phyloP scores from a whole-genome alignment of 2,888 invertebrate species.

The Zelleria hepariella region DNA sequence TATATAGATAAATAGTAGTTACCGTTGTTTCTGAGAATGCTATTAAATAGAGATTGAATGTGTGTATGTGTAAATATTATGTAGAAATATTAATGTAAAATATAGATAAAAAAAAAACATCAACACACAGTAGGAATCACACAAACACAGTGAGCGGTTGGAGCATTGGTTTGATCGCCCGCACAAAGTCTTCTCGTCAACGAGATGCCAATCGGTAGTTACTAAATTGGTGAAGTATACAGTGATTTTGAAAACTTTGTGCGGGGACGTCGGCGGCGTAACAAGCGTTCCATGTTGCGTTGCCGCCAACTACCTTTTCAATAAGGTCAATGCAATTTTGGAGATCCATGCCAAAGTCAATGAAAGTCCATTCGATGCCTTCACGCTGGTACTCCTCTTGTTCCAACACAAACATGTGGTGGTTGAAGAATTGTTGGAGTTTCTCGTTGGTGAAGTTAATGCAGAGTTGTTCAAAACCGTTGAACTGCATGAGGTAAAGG shows the following conservation, averaged over 20 bases:
- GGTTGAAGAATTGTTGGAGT: conserved; percentile 98
- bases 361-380: conserved; percentile 96
- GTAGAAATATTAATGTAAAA: conserved; percentile 21
- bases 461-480: conserved; percentile 98
- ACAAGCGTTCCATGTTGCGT: conserved; percentile 67
- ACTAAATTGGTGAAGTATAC: background rate
- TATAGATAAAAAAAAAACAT: conserved; percentile 17
- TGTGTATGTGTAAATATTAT: conserved; percentile 13
- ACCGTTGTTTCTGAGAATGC: background rate
- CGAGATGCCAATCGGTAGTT: background rate
- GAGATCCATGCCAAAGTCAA: conserved; percentile 98
- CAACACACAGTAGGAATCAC: conserved; percentile 41
- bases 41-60: background rate
- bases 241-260: conserved; percentile 26
- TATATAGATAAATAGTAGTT: too few relatives aligned
- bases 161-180: conserved; percentile 51
- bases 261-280: conserved; percentile 52
- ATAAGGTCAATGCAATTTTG: conserved; percentile 96
- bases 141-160: conserved; percentile 29
- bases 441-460: conserved; percentile 99
- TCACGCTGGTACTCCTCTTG: conserved; percentile 97
- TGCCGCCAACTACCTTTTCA: conserved; percentile 85
- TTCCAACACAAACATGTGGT: conserved; percentile 98
- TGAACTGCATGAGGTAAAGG: conserved; percentile 78
- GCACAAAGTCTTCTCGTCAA: conserved; percentile 28